These are phyloP conservation scores for Leptopilina drosophilae DNA, from an alignment of 2,888 invertebrate species.

Conservation along the genomic window DNA sequence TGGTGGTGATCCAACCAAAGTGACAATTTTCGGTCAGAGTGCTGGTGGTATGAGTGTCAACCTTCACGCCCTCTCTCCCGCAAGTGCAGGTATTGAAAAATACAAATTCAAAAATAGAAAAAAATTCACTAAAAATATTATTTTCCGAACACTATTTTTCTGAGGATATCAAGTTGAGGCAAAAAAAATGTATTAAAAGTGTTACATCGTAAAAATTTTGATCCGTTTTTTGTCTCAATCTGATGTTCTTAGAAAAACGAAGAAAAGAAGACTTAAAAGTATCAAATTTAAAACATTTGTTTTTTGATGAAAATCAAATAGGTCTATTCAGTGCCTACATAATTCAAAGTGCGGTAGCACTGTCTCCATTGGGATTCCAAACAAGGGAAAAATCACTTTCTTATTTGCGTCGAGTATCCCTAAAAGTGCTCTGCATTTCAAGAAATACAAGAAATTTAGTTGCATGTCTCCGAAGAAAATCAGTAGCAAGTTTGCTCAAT, in stretches of 20 bases:
- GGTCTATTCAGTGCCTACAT: not conserved
- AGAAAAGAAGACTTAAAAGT: not conserved
- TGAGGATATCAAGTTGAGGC: too few relatives aligned
- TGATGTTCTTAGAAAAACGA: too few relatives aligned
- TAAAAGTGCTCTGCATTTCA: not conserved
- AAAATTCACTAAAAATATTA: too few relatives aligned
- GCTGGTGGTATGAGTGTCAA: slow-evolving; percentile 50
- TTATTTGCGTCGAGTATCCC: not conserved
- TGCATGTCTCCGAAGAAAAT: not conserved
- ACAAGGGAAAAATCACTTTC: not conserved
- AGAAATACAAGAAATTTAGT: not conserved
- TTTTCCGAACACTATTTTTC: too few relatives aligned
- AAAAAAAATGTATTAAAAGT: too few relatives aligned
- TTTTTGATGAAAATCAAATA: not conserved
- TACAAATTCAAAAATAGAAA: too few relatives aligned
- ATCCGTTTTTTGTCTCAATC: too few relatives aligned
- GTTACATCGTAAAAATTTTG: too few relatives aligned
- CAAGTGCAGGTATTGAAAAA: not conserved
- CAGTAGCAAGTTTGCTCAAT: not conserved
- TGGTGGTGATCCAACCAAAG: slow-evolving; percentile 49
- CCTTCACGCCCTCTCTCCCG: slow-evolving; percentile 45
- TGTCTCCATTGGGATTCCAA: not conserved
- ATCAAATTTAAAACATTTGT: too few relatives aligned
- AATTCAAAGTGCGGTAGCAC: not conserved
- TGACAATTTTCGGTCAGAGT: slow-evolving; percentile 52